Conservation (phyloP, 2,888 invertebrate genomes). For the Macrosoma leucophasiata region DNA sequence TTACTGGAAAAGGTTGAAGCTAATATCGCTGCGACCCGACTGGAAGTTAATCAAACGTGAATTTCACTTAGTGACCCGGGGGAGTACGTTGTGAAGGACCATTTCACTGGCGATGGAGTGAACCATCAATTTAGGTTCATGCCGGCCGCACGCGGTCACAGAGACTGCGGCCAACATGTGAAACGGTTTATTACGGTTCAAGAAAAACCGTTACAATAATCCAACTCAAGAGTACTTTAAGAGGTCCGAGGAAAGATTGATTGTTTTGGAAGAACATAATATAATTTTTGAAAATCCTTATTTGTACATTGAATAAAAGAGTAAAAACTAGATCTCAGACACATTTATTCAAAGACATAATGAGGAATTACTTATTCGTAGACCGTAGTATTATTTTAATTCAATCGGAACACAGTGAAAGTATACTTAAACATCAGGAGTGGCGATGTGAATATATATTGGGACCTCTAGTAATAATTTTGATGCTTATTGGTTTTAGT, state of each 20-base stretch:
- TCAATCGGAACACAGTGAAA: not conserved
- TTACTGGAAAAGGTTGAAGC: too few species aligned
- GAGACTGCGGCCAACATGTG: conserved; percentile 59
- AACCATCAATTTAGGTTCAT: conserved; percentile 70
- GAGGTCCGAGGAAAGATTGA: conserved; percentile 18
- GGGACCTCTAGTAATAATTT: too few species aligned
- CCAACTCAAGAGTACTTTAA: conserved; percentile 31
- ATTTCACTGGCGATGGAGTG: conserved; percentile 70
- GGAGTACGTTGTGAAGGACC: conserved; percentile 70
- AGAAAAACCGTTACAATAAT: conserved; percentile 63
- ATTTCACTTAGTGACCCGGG: conserved; percentile 66
- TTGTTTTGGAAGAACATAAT: conserved; percentile 8
- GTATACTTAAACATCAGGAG: not conserved
- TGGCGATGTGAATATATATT: not conserved
- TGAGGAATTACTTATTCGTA: too few species aligned
- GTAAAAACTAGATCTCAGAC: too few species aligned
- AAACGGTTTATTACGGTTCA: conserved; percentile 65
- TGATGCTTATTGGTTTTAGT: too few species aligned
- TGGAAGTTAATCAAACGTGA: conserved; percentile 71
- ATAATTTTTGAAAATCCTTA: not conserved
- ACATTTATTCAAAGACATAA: too few species aligned
- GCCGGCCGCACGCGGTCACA: conserved; percentile 63
- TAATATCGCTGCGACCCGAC: conserved; percentile 40
- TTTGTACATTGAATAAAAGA: too few species aligned
- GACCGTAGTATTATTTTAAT: not conserved